Base-by-base conservation (phyloP, 2,797 vertebrate genomes). In the Salarias fasciatus region DNA sequence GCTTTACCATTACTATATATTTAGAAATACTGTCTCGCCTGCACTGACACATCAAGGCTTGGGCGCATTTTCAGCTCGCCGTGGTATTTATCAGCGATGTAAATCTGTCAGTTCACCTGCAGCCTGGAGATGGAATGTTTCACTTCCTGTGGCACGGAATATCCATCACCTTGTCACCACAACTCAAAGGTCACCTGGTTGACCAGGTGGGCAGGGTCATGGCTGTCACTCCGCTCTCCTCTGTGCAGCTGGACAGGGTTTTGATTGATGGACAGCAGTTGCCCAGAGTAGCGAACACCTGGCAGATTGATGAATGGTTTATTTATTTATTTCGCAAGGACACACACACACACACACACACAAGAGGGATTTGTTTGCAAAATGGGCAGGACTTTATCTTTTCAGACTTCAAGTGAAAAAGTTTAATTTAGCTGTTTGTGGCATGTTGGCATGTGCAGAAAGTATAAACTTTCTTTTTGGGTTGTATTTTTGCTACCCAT, bases 251-350 rank as follows among this genome's bases (percentile, higher is more conserved):
- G 68, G 69, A 18, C 63, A 38, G 69, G 10, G 37, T 61, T 60
- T 72, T 77, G 72, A 88, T 63, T 82, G 84, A 91, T 83, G 66
- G 67, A 72, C 67, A 59, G 36, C 48, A 14, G 48, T 24, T 12
- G 54, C 31, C 47, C 14, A 28, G 42, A 56, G 62, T 56, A 52
- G 55, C 52, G 60, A 59, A 52, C 53, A 33, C 30, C 42, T 49
- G 37, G 12, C 63, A 73, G 69, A 69, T 63, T 81, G 77, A 86
- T 80, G 36, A 76, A 79, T 82, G 53, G 46, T 65, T 80, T 72
- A 60, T 81, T 66, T 71, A 18, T 61, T 14, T 63, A 38, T 14
- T 52, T 56, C 4, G 8, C 71, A 79, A 80, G 75, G 77, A 70
- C 74, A 61, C 36, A 44, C n/a, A n/a, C n/a, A n/a, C 52, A 57